Base-by-base conservation (phyloP, 2,113 vertebrate genomes). In the Toxotes chatareus region DNA sequence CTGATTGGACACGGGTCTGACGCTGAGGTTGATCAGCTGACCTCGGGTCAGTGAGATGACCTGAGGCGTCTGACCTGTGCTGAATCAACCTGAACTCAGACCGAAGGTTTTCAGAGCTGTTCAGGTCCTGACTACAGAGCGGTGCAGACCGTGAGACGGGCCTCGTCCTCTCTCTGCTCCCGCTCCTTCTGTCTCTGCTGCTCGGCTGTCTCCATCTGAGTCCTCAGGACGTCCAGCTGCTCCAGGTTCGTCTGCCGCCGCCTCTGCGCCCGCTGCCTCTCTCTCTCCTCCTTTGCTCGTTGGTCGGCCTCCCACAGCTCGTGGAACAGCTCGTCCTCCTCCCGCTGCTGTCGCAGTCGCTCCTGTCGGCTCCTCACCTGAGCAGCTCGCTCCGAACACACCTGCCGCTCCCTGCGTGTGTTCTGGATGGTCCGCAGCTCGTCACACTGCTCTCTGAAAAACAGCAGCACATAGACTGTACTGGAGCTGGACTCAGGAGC, bases 261-360 rank as follows among this genome's bases (percentile, higher is more conserved):
- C 4, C 72, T 87, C 89, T 80, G 89, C 0, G 16, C 59, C 4
- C 92, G 83, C 34, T 62, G 21, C 0, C 3, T 79, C 17, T 90
- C 94, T 0, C 87, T 88, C 32, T 92, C 86, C n/a, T 96, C 96
- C 89, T 97, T 97, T 6, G 96, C 96, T 70, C 88, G 21, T 0
- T 90, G 82, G 1, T 98, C 97, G 14, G 93, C 93, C 63, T 96
- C 94, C 95, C 96, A 97, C 36, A 99, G 94, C 65, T 94, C 90
- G 0, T 86, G 87, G 21, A 96, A 92, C 80, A 95, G 68, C 70
- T 67, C 19, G 19, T 99, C 96, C 82, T 97, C 96, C 71, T 93
- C 44, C 85, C 84, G 53, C 55, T 86, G 83, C 44, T 76, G 91
- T 68, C 72, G 87, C 42, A 42, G 92, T 75, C 87, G 23, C 36